Evolutionary conservation across 2,888 invertebrate species (phyloP).

Genomic region (Operophtera brumata): DNA sequence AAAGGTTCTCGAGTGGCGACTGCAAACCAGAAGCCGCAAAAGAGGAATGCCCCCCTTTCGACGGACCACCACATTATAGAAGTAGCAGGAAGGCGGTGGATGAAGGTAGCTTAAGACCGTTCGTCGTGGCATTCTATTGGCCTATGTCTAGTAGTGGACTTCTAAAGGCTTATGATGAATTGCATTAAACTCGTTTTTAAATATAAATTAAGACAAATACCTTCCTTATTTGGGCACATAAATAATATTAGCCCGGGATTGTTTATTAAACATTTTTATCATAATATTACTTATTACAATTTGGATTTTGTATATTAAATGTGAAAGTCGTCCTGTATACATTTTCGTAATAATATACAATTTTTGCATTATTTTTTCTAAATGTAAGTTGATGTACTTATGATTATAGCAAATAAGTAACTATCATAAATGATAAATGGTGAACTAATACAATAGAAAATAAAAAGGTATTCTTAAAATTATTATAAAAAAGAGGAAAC

Average conservation of each 20-base stretch:
- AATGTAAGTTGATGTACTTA: constrained; percentile 46
- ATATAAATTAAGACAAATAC: not conserved
- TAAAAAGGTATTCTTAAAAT: constrained; percentile 58
- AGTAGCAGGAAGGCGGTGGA: no score
- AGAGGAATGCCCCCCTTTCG: no score
- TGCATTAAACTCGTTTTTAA: not conserved
- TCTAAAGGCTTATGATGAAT: no score
- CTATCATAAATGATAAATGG: constrained; percentile 35
- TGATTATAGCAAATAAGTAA: constrained; percentile 38
- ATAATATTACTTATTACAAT: constrained; percentile 16
- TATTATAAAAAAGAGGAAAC: constrained; percentile 46
- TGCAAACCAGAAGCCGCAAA: no score
- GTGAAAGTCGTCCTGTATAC: constrained; percentile 57
- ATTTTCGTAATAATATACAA: constrained; percentile 58
- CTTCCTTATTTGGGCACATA: constrained; percentile 1
- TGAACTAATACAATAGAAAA: constrained; percentile 41
- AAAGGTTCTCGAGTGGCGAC: no score
- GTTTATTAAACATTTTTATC: constrained; percentile 11
- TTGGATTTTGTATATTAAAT: constrained; percentile 27
- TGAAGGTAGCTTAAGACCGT: no score
- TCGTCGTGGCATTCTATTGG: no score
- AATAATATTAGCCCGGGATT: constrained; percentile 12
- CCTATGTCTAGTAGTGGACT: no score
- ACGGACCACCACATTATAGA: no score
- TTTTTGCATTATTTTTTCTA: constrained; percentile 46